A percentile compares a stretch with the other conserved stretches of the same genome.
These are phyloP conservation scores for Nomada hirtipes DNA, from an alignment of 2,888 invertebrate genomes.

Conservation along the genomic window DNA sequence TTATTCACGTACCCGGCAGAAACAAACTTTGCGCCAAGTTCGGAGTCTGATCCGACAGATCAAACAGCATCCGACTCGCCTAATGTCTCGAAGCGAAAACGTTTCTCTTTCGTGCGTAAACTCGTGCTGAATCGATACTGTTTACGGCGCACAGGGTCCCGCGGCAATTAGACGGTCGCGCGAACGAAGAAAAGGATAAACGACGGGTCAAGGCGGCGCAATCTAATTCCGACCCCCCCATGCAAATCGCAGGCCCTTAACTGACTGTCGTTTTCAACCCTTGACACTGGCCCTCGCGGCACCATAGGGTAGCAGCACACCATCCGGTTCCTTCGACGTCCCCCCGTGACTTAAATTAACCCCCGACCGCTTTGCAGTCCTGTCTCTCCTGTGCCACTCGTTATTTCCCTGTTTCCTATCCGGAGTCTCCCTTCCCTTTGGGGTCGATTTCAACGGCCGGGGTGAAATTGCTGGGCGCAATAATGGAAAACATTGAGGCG, in stretches of 20 bases:
- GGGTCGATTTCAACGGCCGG: conserved; percentile 42
- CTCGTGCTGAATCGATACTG: conserved; percentile 35
- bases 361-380: conserved; percentile 43
- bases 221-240: conserved; percentile 73
- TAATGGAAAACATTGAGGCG: conserved; percentile 9
- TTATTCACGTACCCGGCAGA: conserved; percentile 27
- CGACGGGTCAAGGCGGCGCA: conserved; percentile 70
- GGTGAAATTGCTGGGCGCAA: conserved; percentile 37
- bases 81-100: conserved; percentile 13
- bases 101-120: neutral
- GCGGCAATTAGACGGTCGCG: conserved; percentile 63
- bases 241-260: conserved; percentile 75
- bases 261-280: conserved; percentile 71
- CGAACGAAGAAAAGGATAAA: conserved; percentile 67
- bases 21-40: conserved; percentile 30
- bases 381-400: conserved; percentile 22
- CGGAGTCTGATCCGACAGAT: conserved; percentile 23
- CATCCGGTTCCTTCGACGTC: conserved; percentile 52
- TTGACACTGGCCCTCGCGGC: conserved; percentile 70
- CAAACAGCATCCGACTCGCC: conserved; percentile 23
- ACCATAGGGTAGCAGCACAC: conserved; percentile 43
- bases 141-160: conserved; percentile 49
- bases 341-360: conserved; percentile 67
- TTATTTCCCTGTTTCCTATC: conserved; percentile 32
- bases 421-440: neutral